Percentiles rank a stretch among this genome's conserved stretches.
phyloP scores from a whole-genome alignment of 2,888 invertebrate genomes.

The Meloe dianella region DNA sequence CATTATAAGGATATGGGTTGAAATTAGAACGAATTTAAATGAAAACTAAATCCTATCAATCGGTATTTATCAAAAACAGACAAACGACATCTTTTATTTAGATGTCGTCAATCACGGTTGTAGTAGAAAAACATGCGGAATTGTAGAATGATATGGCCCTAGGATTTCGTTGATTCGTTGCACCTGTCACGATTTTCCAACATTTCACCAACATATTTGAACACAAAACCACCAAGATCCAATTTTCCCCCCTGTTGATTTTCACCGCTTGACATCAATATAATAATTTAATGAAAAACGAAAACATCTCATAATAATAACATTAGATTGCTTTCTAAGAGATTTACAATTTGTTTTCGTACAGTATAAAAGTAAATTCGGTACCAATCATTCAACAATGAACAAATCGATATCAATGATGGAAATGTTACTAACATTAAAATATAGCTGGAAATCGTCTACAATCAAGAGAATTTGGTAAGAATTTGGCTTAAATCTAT shows the following conservation, averaged over 20 bases:
- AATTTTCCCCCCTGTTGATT: too few species aligned
- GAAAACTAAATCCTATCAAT: neutral
- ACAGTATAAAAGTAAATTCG: too few species aligned
- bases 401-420: slow-evolving; percentile 13
- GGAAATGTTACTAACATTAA: neutral
- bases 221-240: too few species aligned
- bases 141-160: neutral
- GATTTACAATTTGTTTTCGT: neutral
- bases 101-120: neutral
- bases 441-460: neutral
- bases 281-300: too few species aligned
- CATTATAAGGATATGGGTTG: neutral
- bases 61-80: neutral
- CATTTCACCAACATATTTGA: neutral
- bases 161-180: neutral
- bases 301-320: too few species aligned
- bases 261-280: too few species aligned
- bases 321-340: neutral
- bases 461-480: neutral
- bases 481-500: neutral
- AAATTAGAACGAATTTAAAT: neutral
- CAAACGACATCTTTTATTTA: neutral
- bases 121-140: neutral
- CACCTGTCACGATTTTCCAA: neutral
- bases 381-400: neutral